Base-by-base conservation (phyloP, 2,888 invertebrate genomes). In the Philonicus albiceps region DNA sequence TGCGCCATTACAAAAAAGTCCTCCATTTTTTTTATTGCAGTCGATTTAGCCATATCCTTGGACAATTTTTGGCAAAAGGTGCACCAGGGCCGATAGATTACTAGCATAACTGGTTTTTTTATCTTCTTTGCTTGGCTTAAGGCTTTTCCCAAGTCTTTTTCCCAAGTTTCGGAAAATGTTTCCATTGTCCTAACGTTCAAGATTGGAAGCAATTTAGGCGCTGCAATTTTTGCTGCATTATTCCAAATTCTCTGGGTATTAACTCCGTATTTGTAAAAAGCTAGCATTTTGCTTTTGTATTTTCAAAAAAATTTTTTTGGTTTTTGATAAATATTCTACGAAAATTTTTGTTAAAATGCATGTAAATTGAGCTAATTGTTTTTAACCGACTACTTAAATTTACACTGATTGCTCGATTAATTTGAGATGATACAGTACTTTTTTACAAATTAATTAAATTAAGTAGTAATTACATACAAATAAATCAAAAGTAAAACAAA, bases 21-120 rank as follows among this genome's bases (percentile, higher is more conserved):
- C 1, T 85, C 53, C 75, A 74, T 74, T 8, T 22, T 11, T 6
- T 53, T 73, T 4, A 85, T 16, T 7, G 43, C 27, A 4, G 37
- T 4, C 1, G 43, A 74, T 0, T 2, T 13, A 3, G 27, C 6
- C 27, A 85, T 85, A 31, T 74, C 31, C 31, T 27, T 43, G 1
- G 85, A 8, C 8, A 85, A 30, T 27, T 64, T 34, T 43, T 64
- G 76, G 22, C 86, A 86, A 16, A 40, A 53, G 30, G 34, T 40
- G 76, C 86, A 86, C 86, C 86, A 86, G 16, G 86, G 64, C 3
- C 76, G 76, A 16, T 78, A 64, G 22, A 78, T 19, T 1, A 86
- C 76, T 5, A 86, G 37, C 86, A 86, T 86, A 1, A 86, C 27
- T 43, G 86, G 86, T 37, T 86, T 86, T 8, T 78, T 49, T 13